A percentile compares a stretch with the other conserved stretches of the same genome.
Conservation (phyloP, 2,797 vertebrate species). For the Protosalanx chinensis region DNA sequence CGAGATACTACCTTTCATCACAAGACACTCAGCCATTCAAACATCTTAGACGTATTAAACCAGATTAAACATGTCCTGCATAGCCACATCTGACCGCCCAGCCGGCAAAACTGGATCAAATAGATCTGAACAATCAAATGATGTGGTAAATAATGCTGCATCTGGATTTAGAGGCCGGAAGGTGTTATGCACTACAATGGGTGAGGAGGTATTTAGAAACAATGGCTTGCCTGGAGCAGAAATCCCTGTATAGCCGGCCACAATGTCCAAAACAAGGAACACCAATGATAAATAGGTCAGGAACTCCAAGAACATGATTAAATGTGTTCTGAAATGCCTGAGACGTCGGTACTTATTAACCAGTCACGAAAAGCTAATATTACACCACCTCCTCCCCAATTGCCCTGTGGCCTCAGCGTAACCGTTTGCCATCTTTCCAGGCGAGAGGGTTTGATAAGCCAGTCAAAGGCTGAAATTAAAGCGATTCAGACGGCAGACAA, state of each 20-base stretch:
- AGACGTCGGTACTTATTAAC: no score
- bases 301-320: no score
- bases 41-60: background rate
- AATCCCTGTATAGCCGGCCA: slow-evolving; percentile 19
- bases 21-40: background rate
- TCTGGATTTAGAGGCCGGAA: slow-evolving; percentile 31
- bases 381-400: no score
- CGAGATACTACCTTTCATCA: background rate
- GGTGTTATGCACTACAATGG: slow-evolving; percentile 21
- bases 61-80: slow-evolving; percentile 5
- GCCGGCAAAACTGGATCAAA: background rate
- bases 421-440: background rate
- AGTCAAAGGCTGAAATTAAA: slow-evolving; percentile 21
- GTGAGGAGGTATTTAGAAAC: slow-evolving; percentile 33
- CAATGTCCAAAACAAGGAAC: slow-evolving; percentile 4
- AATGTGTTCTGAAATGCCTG: no score
- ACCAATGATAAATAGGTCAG: no score
- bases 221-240: slow-evolving; percentile 21
- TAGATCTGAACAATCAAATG: background rate
- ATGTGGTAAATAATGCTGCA: slow-evolving; percentile 15
- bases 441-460: slow-evolving; percentile 24
- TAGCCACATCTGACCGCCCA: slow-evolving; percentile 4
- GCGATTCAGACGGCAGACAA: slow-evolving; percentile 14
- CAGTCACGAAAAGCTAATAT: no score
- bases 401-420: no score